Conservation (phyloP, 2,797 vertebrate genomes). For the Pelodytes ibericus region DNA sequence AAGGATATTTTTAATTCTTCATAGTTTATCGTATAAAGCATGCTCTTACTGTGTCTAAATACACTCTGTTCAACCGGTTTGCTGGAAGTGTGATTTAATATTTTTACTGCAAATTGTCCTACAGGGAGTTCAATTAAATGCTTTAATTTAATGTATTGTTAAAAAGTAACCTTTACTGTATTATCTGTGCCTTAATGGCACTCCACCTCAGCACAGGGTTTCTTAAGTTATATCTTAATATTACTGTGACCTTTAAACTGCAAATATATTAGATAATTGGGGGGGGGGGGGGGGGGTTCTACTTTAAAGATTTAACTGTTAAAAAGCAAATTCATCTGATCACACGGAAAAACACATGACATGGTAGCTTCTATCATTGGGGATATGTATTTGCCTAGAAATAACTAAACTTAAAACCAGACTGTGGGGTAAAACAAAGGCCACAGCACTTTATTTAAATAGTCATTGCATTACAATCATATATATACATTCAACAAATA, state of each 20-base stretch:
- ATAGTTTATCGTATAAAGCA: not conserved
- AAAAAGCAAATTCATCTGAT: no score
- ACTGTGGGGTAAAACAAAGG: no score
- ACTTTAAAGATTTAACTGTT: not conserved
- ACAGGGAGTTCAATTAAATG: not conserved
- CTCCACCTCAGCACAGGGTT: not conserved
- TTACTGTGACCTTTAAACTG: conserved; percentile 1
- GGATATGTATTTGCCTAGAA: no score
- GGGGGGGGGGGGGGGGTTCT: no score
- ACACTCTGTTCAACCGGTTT: not conserved
- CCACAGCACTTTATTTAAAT: no score
- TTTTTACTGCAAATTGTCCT: not conserved
- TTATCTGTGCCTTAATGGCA: not conserved
- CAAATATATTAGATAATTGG: not conserved
- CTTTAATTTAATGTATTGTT: not conserved
- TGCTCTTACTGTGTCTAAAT: not conserved
- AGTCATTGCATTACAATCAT: no score
- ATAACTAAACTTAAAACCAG: no score
- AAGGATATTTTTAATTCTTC: not conserved
- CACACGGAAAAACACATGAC: no score
- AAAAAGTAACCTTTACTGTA: not conserved
- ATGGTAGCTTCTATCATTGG: no score
- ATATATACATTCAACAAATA: no score
- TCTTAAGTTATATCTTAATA: not conserved
- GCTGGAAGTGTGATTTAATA: not conserved